Base-by-base conservation (phyloP, 1,140 invertebrate species). In the Eumeta japonica region DNA sequence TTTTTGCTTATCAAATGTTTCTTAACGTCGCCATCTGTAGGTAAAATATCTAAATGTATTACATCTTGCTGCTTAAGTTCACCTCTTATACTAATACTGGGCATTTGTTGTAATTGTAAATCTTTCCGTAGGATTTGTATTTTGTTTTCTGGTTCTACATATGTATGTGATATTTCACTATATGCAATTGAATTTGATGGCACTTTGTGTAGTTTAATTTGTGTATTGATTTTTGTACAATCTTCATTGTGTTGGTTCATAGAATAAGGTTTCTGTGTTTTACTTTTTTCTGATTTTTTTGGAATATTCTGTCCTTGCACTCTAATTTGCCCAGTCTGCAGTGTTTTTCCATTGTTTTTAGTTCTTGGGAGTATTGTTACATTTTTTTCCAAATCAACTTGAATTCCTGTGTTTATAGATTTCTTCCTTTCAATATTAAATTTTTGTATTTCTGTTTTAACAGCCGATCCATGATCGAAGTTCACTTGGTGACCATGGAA, bases 61-160 rank as follows among this genome's bases (percentile, higher is more conserved):
- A 76, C 71, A 42, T 68, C 74, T 46, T 76, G 73, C 16, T 61
- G 54, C 28, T 55, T 77, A n/a, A 77, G 44, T 48, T 74, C 59
- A 14, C 68, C 63, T 54, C 73, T 67, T 37, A 77, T 77, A 49
- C 65, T 70, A 28, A 76, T 62, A 44, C 59, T 59, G 16, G 75
- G 75, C 64, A 76, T 67, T 37, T 54, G 41, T 54, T 76, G 72
- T 31, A 75, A 27, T 43, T 63, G 39, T 33, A 76, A 45, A 28
- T 55, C 55, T 65, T 17, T 44, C 36, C 14, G 35, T 31, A 10
- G 27, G n/a, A n/a, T n/a, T n/a, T n/a, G n/a, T n/a, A n/a, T 18
- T 30, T 46, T 39, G 11, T 32, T 37, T 48, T 59, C 51, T 27
- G 57, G 50, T 54, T 58, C 48, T 24, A 36, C 35, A 36, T 66